Percentiles rank a stretch among this genome's conserved stretches.
Evolutionary conservation across 2,888 invertebrate species (phyloP).

Genomic region (Philereme vetulata): DNA sequence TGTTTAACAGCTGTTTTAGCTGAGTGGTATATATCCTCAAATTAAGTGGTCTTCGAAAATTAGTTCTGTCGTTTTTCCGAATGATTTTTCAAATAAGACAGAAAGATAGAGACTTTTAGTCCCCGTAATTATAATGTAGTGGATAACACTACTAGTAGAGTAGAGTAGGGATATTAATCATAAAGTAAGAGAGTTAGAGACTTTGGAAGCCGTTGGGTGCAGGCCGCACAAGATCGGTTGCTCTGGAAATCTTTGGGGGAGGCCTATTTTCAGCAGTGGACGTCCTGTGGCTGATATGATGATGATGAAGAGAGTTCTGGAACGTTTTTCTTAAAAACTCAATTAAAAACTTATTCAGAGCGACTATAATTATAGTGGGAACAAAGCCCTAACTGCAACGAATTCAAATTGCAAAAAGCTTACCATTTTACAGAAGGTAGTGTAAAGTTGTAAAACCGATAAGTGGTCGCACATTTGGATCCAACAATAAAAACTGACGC

Average conservation of each 20-base stretch:
- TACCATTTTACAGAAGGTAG: constrained; percentile 16
- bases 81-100: not conserved
- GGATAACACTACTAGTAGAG: not conserved
- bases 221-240: no score
- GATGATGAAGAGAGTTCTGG: no score
- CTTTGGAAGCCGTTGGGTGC: no score
- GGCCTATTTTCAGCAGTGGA: no score
- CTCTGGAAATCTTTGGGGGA: no score
- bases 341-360: not conserved
- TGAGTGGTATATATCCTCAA: constrained; percentile 33
- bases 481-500: constrained; percentile 62
- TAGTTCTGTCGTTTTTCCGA: constrained; percentile 2
- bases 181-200: no score
- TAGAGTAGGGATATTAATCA: not conserved
- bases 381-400: constrained; percentile 7
- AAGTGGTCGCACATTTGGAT: constrained; percentile 43
- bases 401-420: constrained; percentile 8
- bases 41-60: constrained; percentile 18
- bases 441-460: constrained; percentile 45
- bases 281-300: no score
- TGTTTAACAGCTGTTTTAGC: constrained; percentile 50
- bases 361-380: not conserved
- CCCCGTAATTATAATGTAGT: no score
- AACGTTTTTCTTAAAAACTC: no score
- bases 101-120: no score